Percentiles rank a stretch among this genome's conserved stretches.
Evolutionary conservation across 2,888 invertebrate species (phyloP).

Genomic region (Pachliopta kotzebuea): DNA sequence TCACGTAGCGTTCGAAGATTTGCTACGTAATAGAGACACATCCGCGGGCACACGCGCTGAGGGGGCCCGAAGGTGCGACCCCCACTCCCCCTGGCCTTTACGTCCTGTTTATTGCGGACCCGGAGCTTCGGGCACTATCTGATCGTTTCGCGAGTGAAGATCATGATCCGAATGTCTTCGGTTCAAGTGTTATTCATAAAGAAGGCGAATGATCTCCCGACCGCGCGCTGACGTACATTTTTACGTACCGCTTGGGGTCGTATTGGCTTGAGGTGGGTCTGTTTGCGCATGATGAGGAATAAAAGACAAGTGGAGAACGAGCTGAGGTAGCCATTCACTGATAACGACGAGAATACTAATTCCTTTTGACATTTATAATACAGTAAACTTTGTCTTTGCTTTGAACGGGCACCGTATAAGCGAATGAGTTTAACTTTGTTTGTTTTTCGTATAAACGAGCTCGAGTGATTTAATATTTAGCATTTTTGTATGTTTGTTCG

Average conservation of each 20-base stretch:
- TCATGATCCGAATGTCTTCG: constrained; percentile 30
- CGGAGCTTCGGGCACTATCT: constrained; percentile 48
- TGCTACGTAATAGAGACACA: constrained; percentile 35
- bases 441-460: too few species aligned
- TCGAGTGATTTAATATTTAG: too few species aligned
- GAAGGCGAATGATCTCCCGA: neutral
- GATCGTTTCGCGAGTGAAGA: constrained; percentile 40
- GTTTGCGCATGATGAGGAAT: too few species aligned
- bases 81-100: constrained; percentile 39
- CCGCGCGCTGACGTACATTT: constrained; percentile 12
- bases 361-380: too few species aligned
- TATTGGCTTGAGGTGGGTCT: too few species aligned
- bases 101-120: constrained; percentile 62
- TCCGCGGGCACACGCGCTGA: constrained; percentile 25
- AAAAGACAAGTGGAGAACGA: too few species aligned
- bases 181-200: constrained; percentile 31
- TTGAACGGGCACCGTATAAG: too few species aligned
- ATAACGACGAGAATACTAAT: too few species aligned
- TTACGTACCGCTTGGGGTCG: constrained; percentile 22
- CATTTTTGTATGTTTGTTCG: too few species aligned
- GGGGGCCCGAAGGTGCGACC: constrained; percentile 1
- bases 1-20: constrained; percentile 39
- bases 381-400: too few species aligned
- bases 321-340: too few species aligned
- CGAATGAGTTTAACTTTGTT: too few species aligned